phyloP scores from a whole-genome alignment of 2,797 vertebrate species.

The Ficedula albicollis region DNA sequence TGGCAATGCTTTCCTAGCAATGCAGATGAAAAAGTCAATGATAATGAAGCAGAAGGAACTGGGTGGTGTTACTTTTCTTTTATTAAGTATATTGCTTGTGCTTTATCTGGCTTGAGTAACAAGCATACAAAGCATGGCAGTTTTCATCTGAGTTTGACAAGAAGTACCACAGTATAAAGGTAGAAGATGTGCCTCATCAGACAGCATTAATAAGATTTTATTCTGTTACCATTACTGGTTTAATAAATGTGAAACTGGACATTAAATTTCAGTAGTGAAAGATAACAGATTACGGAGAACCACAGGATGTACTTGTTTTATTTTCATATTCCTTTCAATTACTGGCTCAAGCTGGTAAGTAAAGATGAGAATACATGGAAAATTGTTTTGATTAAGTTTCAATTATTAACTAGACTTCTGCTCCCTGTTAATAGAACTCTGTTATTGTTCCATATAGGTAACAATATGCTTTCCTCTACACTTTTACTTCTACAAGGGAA shows the following conservation, averaged over 20 bases:
- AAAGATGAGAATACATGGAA: slow-evolving; percentile 17
- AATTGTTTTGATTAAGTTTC: slow-evolving; percentile 18
- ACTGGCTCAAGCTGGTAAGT: slow-evolving; percentile 26
- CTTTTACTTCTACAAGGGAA: neutral
- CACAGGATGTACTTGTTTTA: neutral
- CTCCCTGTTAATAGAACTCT: neutral
- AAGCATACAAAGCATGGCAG: neutral
- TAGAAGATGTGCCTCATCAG: neutral
- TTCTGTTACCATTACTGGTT: neutral
- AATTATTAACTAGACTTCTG: neutral
- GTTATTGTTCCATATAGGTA: neutral
- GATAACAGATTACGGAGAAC: neutral
- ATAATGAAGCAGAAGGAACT: neutral
- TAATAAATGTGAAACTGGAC: neutral
- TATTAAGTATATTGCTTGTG: neutral
- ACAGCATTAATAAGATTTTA: neutral
- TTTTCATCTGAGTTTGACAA: slow-evolving; percentile 14
- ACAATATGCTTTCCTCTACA: neutral
- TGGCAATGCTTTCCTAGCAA: neutral
- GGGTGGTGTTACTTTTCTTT: neutral
- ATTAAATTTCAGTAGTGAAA: neutral
- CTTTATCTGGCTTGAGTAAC: neutral
- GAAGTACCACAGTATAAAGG: neutral
- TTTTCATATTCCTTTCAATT: slow-evolving; percentile 18
- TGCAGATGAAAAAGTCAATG: neutral